Conservation (phyloP, 2,888 invertebrate species). For the Desoria tigrina region DNA sequence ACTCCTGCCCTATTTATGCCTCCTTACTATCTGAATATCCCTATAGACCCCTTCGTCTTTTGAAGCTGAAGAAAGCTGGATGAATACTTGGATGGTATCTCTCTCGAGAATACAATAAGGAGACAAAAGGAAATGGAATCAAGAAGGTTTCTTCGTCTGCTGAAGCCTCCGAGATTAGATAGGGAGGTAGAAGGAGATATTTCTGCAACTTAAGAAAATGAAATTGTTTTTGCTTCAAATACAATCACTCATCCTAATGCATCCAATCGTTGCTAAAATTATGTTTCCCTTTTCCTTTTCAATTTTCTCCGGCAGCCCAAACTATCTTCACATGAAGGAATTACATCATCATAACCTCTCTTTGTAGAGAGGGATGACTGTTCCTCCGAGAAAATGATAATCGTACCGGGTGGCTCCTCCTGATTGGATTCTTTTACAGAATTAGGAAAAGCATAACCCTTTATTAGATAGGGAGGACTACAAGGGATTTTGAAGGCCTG, state of each 20-base stretch:
- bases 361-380: no score
- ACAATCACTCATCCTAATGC: slow-evolving; percentile 7
- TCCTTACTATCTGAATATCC: not conserved
- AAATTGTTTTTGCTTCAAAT: slow-evolving; percentile 1
- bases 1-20: not conserved
- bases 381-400: no score
- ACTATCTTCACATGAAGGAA: slow-evolving; percentile 5
- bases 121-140: no score
- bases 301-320: not conserved
- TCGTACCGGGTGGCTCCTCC: no score
- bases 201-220: not conserved
- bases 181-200: not conserved
- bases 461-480: no score
- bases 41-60: no score
- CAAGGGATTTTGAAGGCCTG: not conserved
- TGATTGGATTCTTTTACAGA: no score
- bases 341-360: not conserved
- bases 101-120: not conserved
- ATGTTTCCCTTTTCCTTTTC: slow-evolving; percentile 1
- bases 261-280: not conserved
- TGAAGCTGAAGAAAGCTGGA: no score
- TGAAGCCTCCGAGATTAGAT: slow-evolving; percentile 1
- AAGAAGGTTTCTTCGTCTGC: no score
- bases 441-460: no score
- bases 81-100: not conserved